phyloP scores from a whole-genome alignment of 2,888 invertebrate genomes.

The Pheosia gnoma region DNA sequence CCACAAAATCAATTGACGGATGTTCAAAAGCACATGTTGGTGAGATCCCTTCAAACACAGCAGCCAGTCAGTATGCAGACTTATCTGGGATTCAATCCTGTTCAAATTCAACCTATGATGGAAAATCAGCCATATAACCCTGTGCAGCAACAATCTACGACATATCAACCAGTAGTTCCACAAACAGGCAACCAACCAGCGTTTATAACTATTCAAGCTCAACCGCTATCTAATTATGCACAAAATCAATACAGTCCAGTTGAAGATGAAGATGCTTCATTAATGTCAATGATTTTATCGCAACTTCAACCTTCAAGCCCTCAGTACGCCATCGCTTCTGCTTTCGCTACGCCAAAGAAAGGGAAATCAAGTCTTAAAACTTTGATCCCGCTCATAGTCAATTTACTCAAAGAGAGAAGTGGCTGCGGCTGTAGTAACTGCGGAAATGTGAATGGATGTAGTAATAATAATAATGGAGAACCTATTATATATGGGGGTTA shows the following conservation, averaged over 20 bases:
- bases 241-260: constrained; percentile 22
- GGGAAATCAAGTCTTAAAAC: constrained; percentile 58
- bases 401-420: constrained; percentile 63
- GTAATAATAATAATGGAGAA: constrained; percentile 28
- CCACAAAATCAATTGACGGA: constrained; percentile 33
- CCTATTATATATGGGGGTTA: constrained; percentile 48
- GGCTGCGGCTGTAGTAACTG: constrained; percentile 50
- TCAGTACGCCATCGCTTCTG: constrained; percentile 27
- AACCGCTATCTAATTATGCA: constrained; percentile 24
- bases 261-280: constrained; percentile 34
- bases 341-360: constrained; percentile 31
- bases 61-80: constrained; percentile 17
- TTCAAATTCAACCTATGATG: constrained; percentile 18
- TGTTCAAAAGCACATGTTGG: constrained; percentile 34
- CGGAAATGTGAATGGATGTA: constrained; percentile 33
- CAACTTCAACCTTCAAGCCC: constrained; percentile 31
- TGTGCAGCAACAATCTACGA: constrained; percentile 9
- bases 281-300: constrained; percentile 42
- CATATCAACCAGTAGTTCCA: constrained; percentile 22
- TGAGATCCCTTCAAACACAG: constrained; percentile 28
- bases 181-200: constrained; percentile 35
- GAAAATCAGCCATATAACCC: constrained; percentile 15
- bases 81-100: constrained; percentile 16
- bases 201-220: constrained; percentile 42
- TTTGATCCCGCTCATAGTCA: constrained; percentile 66